Evolutionary conservation across 37 sponge, comb jelly and placozoan species (phyloP).

Genomic region (Ephydatia muelleri): DNA sequence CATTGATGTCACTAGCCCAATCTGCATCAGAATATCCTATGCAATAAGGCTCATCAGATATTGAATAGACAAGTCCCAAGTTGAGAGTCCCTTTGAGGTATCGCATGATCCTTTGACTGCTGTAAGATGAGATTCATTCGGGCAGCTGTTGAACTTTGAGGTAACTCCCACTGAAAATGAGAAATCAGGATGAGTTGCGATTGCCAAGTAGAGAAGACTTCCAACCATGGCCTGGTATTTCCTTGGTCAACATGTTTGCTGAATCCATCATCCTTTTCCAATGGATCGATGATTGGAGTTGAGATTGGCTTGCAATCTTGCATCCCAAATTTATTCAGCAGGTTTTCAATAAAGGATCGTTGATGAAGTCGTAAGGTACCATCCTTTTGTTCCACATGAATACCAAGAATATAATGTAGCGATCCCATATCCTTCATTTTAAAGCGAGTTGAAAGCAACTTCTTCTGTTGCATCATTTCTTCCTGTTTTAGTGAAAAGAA

Average conservation of each 20-base stretch:
- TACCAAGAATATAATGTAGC: slow-evolving; percentile 54
- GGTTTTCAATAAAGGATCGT: slow-evolving; percentile 31
- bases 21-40: slow-evolving; percentile 67
- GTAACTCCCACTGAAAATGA: slow-evolving; percentile 52
- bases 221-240: slow-evolving; percentile 70
- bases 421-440: slow-evolving; percentile 65
- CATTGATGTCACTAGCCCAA: slow-evolving; percentile 49
- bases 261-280: slow-evolving; percentile 52
- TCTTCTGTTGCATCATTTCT: slow-evolving; percentile 41
- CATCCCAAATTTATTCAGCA: slow-evolving; percentile 42
- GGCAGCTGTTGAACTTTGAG: slow-evolving; percentile 32
- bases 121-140: slow-evolving; percentile 50
- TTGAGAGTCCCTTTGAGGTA: slow-evolving; percentile 51
- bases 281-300: slow-evolving; percentile 42
- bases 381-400: slow-evolving; percentile 29
- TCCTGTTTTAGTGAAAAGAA: slow-evolving; percentile 21
- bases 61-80: slow-evolving; percentile 16
- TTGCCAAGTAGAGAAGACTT: slow-evolving; percentile 42
- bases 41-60: slow-evolving; percentile 7
- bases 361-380: slow-evolving; percentile 36
- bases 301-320: slow-evolving; percentile 41
- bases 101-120: slow-evolving; percentile 57
- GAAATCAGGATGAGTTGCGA: slow-evolving; percentile 53
- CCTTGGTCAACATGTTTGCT: slow-evolving; percentile 42
- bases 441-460: slow-evolving; percentile 8